Evolutionary conservation across 2,797 vertebrate species (phyloP).

Genomic region (Notamacropus eugenii): DNA sequence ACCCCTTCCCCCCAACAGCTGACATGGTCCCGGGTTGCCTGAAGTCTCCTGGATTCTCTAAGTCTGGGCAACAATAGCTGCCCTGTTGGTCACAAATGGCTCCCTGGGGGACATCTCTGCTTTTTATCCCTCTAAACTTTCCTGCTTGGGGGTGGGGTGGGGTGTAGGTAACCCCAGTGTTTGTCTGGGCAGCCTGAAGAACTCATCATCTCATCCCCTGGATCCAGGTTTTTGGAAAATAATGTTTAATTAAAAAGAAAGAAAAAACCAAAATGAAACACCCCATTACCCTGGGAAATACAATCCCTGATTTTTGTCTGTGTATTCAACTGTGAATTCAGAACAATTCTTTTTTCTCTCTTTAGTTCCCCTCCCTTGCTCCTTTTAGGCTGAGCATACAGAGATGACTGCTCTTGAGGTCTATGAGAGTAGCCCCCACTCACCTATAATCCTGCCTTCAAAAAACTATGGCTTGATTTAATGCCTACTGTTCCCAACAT

Average conservation of each 20-base stretch:
- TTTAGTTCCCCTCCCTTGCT: not conserved
- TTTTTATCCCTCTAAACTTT: slow-evolving; percentile 80
- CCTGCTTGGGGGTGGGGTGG: slow-evolving; percentile 69
- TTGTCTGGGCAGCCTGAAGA: slow-evolving; percentile 71
- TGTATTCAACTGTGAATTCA: slow-evolving; percentile 57
- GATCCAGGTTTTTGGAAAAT: slow-evolving; percentile 70
- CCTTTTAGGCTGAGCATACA: not conserved
- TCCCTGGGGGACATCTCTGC: slow-evolving; percentile 75
- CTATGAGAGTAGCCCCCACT: not conserved
- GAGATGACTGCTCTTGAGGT: not conserved
- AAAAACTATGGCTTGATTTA: not conserved
- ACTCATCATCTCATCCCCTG: slow-evolving; percentile 71
- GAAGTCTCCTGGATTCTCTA: slow-evolving; percentile 31
- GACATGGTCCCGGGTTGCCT: slow-evolving; percentile 51
- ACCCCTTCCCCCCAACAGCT: not conserved
- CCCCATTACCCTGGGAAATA: slow-evolving; percentile 70
- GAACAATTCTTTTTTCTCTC: slow-evolving; percentile 34
- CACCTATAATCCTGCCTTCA: not conserved
- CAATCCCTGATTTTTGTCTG: slow-evolving; percentile 78
- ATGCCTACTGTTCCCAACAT: not conserved
- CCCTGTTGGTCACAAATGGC: slow-evolving; percentile 59
- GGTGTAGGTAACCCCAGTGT: not conserved
- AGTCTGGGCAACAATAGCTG: slow-evolving; percentile 74
- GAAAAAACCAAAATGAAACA: slow-evolving; percentile 33
- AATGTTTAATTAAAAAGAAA: not conserved